A percentile compares a stretch with the other conserved stretches of the same genome.
These are phyloP conservation scores for Lissonota sp. DNA, from an alignment of 2,888 invertebrate species.

Conservation along the genomic window DNA sequence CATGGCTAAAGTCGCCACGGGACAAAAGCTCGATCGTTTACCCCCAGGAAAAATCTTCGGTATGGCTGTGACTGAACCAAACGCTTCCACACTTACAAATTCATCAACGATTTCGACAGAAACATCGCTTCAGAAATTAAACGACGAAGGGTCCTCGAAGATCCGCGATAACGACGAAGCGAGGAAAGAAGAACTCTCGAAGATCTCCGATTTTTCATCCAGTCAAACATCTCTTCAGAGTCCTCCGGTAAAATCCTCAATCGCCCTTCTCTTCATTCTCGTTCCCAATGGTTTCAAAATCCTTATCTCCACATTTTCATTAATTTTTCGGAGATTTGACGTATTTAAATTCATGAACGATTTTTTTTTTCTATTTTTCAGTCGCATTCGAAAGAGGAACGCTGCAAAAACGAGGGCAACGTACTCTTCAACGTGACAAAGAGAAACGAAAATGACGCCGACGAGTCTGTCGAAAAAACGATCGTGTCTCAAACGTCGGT, in stretches of 20 bases:
- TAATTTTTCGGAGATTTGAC: neutral
- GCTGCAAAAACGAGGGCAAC: slow-evolving; percentile 14
- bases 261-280: neutral
- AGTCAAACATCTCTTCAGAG: slow-evolving; percentile 28
- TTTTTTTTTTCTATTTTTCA: neutral
- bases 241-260: slow-evolving; percentile 21
- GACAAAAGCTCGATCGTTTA: slow-evolving; percentile 89
- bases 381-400: slow-evolving; percentile 8
- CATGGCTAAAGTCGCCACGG: slow-evolving; percentile 93
- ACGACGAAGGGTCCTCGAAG: slow-evolving; percentile 10
- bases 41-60: slow-evolving; percentile 97
- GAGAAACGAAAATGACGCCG: slow-evolving; percentile 18
- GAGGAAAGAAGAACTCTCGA: slow-evolving; percentile 21
- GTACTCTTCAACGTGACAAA: slow-evolving; percentile 42
- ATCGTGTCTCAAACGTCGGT: slow-evolving; percentile 89
- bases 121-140: neutral
- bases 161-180: slow-evolving; percentile 22
- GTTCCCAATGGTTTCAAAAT: neutral
- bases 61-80: slow-evolving; percentile 92
- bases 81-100: slow-evolving; percentile 78
- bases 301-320: too few species aligned
- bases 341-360: neutral
- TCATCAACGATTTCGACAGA: slow-evolving; percentile 22
- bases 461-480: slow-evolving; percentile 64
- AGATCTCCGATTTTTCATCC: slow-evolving; percentile 5